Percentiles rank a stretch among this genome's conserved stretches.
phyloP scores from a whole-genome alignment of 2,797 vertebrate species.

The Falco berigora region DNA sequence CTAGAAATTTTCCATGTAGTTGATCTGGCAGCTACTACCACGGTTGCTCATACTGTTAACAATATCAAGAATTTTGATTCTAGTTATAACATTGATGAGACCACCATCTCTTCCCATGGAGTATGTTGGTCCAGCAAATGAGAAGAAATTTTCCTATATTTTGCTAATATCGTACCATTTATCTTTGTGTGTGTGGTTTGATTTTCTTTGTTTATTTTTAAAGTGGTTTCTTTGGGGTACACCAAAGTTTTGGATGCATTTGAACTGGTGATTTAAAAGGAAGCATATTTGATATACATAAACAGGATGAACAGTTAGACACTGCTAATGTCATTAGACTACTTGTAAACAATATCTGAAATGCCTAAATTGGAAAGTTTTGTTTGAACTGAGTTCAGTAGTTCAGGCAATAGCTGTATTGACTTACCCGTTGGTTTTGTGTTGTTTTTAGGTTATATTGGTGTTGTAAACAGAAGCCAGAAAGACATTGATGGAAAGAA shows the following conservation, averaged over 20 bases:
- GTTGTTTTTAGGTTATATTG: constrained; percentile 84
- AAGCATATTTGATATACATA: not conserved
- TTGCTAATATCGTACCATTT: not conserved
- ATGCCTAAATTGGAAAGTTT: not conserved
- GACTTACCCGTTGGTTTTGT: not conserved
- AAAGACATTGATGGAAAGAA: constrained; percentile 98
- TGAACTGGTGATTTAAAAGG: not conserved
- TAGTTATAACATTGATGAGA: not conserved
- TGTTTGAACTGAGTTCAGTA: not conserved
- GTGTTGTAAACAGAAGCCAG: constrained; percentile 97
- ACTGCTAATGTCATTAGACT: not conserved
- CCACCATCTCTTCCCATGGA: not conserved
- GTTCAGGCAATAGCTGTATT: not conserved
- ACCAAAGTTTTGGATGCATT: not conserved
- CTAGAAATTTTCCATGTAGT: not conserved
- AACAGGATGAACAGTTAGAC: not conserved
- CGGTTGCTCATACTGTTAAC: not conserved
- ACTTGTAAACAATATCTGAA: not conserved
- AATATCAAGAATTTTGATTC: not conserved
- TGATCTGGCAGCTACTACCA: not conserved
- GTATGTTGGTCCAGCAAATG: not conserved
- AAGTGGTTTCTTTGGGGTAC: not conserved
- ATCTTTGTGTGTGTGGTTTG: not conserved
- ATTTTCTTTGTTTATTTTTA: not conserved
- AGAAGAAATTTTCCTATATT: not conserved